phyloP scores from a whole-genome alignment of 1,140 invertebrate species.

The Bombus superbus region DNA sequence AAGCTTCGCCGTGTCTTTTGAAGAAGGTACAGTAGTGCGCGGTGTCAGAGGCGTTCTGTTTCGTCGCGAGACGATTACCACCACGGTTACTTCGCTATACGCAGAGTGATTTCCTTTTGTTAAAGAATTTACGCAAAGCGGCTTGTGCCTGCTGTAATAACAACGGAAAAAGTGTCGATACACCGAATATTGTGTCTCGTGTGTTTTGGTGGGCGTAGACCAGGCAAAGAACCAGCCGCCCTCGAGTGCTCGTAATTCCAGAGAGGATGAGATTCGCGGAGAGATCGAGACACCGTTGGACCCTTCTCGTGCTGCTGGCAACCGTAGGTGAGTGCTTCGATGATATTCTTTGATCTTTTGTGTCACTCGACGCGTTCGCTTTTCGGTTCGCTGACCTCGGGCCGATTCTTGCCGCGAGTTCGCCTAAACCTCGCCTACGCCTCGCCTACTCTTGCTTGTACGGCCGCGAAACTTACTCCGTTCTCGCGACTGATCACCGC shows the following conservation, averaged over 20 bases:
- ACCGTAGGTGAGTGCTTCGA: slow-evolving; percentile 35
- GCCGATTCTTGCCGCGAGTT: neutral
- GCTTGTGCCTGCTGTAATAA: neutral
- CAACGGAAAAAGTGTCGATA: neutral
- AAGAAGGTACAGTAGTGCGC: neutral
- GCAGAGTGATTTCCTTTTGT: neutral
- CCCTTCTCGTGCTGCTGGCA: slow-evolving; percentile 26
- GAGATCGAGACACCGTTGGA: slow-evolving; percentile 8
- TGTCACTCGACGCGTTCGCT: neutral
- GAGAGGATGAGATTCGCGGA: neutral
- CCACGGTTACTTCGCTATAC: neutral
- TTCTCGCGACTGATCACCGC: neutral
- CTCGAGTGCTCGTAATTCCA: neutral
- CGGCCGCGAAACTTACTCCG: too few relatives aligned
- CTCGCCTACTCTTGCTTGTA: neutral
- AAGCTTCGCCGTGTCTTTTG: neutral
- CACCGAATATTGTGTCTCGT: neutral
- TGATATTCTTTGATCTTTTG: neutral
- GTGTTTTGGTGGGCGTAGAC: neutral
- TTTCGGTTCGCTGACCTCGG: slow-evolving; percentile 8
- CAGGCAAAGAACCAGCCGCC: neutral
- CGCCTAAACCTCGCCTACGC: neutral
- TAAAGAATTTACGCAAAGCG: neutral
- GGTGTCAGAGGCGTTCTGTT: neutral
- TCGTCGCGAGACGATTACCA: neutral